phyloP scores from a whole-genome alignment of 2,888 invertebrate genomes.

The Pollenia labialis region DNA sequence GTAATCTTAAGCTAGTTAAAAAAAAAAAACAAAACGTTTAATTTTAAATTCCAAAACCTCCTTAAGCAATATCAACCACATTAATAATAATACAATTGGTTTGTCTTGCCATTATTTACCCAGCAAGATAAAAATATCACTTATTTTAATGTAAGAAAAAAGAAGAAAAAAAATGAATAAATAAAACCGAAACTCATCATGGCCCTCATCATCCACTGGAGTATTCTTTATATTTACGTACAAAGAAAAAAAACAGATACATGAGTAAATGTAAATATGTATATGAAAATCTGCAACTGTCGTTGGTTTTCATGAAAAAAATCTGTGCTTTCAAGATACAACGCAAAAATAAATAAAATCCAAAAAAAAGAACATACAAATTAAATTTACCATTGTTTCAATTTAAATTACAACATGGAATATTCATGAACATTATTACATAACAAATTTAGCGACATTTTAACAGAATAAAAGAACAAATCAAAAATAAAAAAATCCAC shows the following conservation, averaged over 20 bases:
- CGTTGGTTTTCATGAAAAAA: conserved; percentile 19
- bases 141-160: background rate
- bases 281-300: conserved; percentile 28
- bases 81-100: conserved; percentile 37
- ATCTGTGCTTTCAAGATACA: conserved; percentile 59
- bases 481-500: conserved; percentile 52
- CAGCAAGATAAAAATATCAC: conserved; percentile 4
- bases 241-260: conserved; percentile 12
- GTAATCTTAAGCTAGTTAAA: too few species aligned
- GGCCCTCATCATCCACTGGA: conserved; percentile 51
- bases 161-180: conserved; percentile 33
- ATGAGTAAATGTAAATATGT: conserved; percentile 18
- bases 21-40: background rate
- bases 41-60: background rate
- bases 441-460: conserved; percentile 72
- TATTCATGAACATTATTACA: conserved; percentile 73
- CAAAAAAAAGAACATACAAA: conserved; percentile 49
- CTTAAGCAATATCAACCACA: background rate
- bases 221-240: conserved; percentile 10
- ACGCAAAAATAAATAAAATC: background rate
- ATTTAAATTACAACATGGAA: conserved; percentile 73
- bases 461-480: conserved; percentile 49
- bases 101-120: conserved; percentile 21
- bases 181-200: conserved; percentile 51
- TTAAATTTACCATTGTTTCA: conserved; percentile 72